Conservation (phyloP, 2,797 vertebrate species). For the Cygnus olor region DNA sequence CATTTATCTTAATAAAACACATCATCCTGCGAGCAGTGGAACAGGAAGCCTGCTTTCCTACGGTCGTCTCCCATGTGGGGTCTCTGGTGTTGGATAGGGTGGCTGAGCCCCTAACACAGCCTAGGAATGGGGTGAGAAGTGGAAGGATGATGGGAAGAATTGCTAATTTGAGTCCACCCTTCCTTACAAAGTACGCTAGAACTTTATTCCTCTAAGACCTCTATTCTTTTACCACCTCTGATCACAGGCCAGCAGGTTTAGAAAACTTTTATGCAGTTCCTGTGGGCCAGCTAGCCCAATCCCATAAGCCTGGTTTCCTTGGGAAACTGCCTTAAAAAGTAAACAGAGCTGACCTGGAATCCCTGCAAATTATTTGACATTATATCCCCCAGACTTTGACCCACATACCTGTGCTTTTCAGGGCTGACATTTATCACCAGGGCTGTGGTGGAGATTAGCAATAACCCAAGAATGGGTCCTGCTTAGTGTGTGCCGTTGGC, state of each 20-base stretch:
- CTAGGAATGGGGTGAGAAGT: neutral
- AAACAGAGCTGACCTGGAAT: neutral
- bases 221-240: neutral
- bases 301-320: neutral
- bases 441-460: neutral
- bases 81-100: neutral
- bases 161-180: neutral
- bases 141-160: neutral
- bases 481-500: neutral
- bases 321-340: neutral
- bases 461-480: neutral
- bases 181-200: neutral
- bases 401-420: neutral
- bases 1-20: constrained; percentile 51
- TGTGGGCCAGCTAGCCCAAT: neutral
- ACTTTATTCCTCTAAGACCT: neutral
- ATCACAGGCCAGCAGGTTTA: neutral
- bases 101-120: neutral
- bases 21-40: neutral
- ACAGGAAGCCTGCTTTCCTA: neutral
- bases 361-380: neutral
- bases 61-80: accelerated
- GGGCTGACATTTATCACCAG: neutral
- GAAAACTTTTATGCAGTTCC: neutral
- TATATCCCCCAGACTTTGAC: neutral